A percentile compares a stretch with the other conserved stretches of the same genome.
Evolutionary conservation across 2,888 invertebrate genomes (phyloP).

Genomic region (Bugulina stolonifera): DNA sequence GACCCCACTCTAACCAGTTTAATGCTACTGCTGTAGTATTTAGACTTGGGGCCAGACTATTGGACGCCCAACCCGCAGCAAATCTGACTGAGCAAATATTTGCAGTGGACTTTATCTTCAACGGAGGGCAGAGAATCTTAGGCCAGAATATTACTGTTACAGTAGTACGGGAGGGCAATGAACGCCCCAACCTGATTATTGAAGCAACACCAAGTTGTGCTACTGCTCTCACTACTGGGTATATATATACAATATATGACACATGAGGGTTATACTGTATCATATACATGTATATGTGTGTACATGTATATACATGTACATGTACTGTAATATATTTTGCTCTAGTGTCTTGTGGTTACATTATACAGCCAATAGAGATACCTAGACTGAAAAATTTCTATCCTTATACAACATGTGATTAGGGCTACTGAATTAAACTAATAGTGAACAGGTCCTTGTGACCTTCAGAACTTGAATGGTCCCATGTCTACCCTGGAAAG

Average conservation of each 20-base stretch:
- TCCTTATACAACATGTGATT: too few relatives aligned
- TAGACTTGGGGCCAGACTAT: not conserved
- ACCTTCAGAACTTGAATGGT: too few relatives aligned
- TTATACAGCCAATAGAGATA: too few relatives aligned
- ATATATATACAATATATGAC: not conserved
- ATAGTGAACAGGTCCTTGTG: too few relatives aligned
- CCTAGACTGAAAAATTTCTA: too few relatives aligned
- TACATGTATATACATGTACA: too few relatives aligned
- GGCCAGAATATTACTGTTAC: not conserved
- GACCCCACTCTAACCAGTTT: not conserved
- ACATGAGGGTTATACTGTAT: too few relatives aligned
- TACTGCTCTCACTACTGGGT: constrained; percentile 8
- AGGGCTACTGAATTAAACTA: too few relatives aligned
- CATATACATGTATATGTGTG: too few relatives aligned
- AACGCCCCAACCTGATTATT: not conserved
- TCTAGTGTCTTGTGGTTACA: too few relatives aligned
- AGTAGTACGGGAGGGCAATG: not conserved
- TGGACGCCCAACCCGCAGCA: not conserved
- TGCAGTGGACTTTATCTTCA: not conserved
- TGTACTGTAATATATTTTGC: too few relatives aligned
- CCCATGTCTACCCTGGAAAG: too few relatives aligned
- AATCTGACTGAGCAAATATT: not conserved
- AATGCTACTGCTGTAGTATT: not conserved
- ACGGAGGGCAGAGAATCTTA: not conserved
- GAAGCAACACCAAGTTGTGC: not conserved